These are phyloP conservation scores for Rhinopithecus roxellana DNA, from an alignment of 2,113 vertebrate species.

Conservation along the genomic window DNA sequence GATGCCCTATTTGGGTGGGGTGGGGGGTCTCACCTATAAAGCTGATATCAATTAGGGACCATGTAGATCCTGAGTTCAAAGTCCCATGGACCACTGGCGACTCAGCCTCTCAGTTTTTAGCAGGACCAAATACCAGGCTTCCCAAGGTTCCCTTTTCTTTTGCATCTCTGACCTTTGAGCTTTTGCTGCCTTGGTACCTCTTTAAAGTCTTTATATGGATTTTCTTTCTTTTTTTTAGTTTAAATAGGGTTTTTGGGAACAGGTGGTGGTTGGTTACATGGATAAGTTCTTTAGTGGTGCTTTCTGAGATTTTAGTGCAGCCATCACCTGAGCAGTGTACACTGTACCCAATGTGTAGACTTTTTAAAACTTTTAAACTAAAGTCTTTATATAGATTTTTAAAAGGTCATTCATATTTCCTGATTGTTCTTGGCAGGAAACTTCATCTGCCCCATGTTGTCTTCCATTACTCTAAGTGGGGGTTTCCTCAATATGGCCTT, in stretches of 20 bases:
- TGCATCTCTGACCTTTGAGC: neutral
- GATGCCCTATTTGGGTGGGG: neutral
- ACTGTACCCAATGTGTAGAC: no score
- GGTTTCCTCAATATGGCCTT: neutral
- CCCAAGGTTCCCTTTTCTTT: neutral
- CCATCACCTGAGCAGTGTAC: no score
- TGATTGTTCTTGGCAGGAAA: neutral
- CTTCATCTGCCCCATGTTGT: neutral
- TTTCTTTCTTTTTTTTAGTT: neutral
- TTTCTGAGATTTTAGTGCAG: no score
- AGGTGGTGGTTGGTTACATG: no score
- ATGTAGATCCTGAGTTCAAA: neutral
- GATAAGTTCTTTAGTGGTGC: no score
- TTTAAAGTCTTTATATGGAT: neutral
- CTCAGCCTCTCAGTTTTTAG: neutral
- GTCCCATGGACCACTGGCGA: neutral
- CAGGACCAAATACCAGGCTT: neutral
- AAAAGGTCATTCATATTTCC: neutral
- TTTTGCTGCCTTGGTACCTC: neutral
- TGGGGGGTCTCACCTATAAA: neutral
- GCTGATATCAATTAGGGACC: rapidly evolving
- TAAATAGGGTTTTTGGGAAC: no score
- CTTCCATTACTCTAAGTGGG: neutral
- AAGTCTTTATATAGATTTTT: neutral
- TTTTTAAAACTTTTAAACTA: neutral